Conservation (phyloP, 2,113 vertebrate species). For the Microcebus jonahi region DNA sequence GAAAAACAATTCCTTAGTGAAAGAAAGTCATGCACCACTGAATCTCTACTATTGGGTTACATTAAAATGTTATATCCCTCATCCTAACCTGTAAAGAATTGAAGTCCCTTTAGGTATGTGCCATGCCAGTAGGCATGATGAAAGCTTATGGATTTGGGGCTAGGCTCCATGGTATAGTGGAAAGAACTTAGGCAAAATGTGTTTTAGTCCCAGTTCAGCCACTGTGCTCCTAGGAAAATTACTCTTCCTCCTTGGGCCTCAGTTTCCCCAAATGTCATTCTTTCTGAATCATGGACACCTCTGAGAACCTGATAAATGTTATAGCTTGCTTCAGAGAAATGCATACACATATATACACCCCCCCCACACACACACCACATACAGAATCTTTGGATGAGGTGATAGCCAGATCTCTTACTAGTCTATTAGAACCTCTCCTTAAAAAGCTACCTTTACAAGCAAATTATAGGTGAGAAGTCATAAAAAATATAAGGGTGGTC, state of each 20-base stretch:
- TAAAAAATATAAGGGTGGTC: constrained; percentile 21
- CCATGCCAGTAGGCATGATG: constrained; percentile 26
- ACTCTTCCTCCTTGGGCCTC: not conserved
- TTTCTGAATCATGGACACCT: not conserved
- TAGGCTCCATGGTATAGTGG: not conserved
- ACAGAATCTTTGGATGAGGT: constrained; percentile 39
- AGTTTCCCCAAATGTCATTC: not conserved
- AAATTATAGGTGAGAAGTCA: constrained; percentile 39
- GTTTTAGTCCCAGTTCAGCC: constrained; percentile 13
- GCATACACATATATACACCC: not conserved
- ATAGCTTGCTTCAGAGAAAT: not conserved
- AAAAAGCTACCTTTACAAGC: constrained; percentile 15
- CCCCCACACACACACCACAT: not conserved
- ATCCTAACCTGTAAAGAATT: constrained; percentile 51
- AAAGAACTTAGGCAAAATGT: constrained; percentile 6
- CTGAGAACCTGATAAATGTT: constrained; percentile 1
- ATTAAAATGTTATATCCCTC: constrained; percentile 56
- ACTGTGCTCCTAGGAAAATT: not conserved
- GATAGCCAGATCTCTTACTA: not conserved
- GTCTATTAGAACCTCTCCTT: not conserved
- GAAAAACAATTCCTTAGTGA: constrained; percentile 49
- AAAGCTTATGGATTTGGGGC: not conserved
- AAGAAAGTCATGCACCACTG: constrained; percentile 59
- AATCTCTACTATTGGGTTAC: constrained; percentile 52
- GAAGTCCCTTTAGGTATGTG: constrained; percentile 25